Conservation (phyloP, 92 coral and sea anemone genomes). For the Ricordea florida region DNA sequence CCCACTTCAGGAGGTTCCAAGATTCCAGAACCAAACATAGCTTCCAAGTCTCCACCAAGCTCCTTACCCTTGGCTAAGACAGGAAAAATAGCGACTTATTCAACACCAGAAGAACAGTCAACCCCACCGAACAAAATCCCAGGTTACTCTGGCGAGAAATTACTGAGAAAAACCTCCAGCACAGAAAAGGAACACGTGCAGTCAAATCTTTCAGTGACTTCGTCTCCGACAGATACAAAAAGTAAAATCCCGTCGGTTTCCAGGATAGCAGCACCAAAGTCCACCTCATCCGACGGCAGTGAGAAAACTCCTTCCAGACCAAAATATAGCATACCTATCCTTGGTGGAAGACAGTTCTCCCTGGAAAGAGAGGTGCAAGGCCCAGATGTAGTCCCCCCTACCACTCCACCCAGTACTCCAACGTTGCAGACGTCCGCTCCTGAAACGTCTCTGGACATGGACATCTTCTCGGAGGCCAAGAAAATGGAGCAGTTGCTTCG, state of each 20-base stretch:
- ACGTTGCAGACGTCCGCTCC: background rate
- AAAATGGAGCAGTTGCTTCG: slow-evolving; percentile 81
- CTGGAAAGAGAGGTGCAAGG: background rate
- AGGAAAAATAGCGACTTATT: slow-evolving; percentile 60
- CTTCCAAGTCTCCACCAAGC: slow-evolving; percentile 15
- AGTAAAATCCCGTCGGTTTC: slow-evolving; percentile 45
- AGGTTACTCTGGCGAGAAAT: background rate
- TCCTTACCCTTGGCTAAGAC: slow-evolving; percentile 37
- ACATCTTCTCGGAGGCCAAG: slow-evolving; percentile 80
- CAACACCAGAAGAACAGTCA: slow-evolving; percentile 38
- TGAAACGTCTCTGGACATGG: slow-evolving; percentile 60
- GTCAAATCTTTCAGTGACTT: background rate
- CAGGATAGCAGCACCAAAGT: slow-evolving; percentile 18
- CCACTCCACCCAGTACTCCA: slow-evolving; percentile 68
- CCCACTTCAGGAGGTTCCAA: slow-evolving; percentile 36
- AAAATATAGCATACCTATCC: background rate
- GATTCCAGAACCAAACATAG: slow-evolving; percentile 9
- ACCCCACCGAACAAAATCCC: slow-evolving; percentile 3
- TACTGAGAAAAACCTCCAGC: background rate
- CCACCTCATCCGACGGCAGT: background rate
- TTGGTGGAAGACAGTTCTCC: slow-evolving; percentile 13
- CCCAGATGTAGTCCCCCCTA: slow-evolving; percentile 38
- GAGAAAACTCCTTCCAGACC: background rate
- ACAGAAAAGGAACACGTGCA: background rate
- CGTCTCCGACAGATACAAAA: slow-evolving; percentile 18